Evolutionary conservation across 2,888 invertebrate genomes (phyloP).

Genomic region (Chloroclysta siterata): DNA sequence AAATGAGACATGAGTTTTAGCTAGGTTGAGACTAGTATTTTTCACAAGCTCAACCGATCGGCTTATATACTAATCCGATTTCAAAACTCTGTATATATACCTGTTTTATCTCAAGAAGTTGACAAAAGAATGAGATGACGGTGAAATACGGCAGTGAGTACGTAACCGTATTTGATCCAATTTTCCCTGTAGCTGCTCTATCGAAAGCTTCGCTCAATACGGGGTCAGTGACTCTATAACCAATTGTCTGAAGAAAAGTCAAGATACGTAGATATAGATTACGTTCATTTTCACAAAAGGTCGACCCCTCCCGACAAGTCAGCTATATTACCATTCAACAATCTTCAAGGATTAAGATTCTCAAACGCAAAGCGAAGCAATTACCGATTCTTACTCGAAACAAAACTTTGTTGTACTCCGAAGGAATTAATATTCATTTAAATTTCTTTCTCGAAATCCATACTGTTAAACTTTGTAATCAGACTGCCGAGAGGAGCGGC

Average conservation of each 20-base stretch:
- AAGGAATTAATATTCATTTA: conserved; percentile 84
- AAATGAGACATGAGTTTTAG: no score
- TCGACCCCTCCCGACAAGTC: conserved; percentile 27
- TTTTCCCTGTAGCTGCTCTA: conserved; percentile 11
- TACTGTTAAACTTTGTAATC: conserved; percentile 82
- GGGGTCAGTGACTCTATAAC: conserved; percentile 27
- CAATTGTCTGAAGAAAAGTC: conserved; percentile 30
- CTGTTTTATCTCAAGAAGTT: no score
- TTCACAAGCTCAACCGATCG: no score
- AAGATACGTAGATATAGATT: conserved; percentile 37
- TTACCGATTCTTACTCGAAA: conserved; percentile 73
- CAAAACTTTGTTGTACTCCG: conserved; percentile 80
- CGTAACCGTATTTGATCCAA: conserved; percentile 11
- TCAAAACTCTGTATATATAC: no score
- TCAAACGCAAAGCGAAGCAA: conserved; percentile 70
- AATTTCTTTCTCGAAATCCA: conserved; percentile 78
- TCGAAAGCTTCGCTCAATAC: conserved; percentile 19
- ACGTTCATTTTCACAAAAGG: conserved; percentile 48
- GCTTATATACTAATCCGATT: no score
- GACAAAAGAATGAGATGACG: no score
- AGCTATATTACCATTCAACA: conserved; percentile 56
- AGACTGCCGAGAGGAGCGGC: conserved; percentile 60
- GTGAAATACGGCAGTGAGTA: not conserved
- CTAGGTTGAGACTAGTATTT: no score
- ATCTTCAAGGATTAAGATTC: conserved; percentile 65